A percentile compares a stretch with the other conserved stretches of the same genome.
phyloP scores from a whole-genome alignment of 2,113 vertebrate species.

The Sorex fumeus region DNA sequence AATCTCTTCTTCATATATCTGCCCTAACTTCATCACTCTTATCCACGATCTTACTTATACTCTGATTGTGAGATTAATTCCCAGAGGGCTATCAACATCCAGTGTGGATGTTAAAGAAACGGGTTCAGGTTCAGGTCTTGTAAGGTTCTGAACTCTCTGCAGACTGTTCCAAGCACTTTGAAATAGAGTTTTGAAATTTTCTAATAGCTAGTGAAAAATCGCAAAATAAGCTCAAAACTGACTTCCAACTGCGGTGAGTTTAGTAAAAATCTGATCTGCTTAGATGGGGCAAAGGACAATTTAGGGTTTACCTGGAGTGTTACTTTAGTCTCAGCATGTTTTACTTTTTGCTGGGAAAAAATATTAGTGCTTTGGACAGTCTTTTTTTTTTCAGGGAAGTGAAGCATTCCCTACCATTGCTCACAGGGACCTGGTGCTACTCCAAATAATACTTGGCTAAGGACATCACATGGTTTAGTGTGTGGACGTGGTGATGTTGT shows the following conservation, averaged over 20 bases:
- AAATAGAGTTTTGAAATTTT: slow-evolving; percentile 80
- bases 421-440: too few relatives aligned
- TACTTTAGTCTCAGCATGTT: slow-evolving; percentile 51
- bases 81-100: slow-evolving; percentile 58
- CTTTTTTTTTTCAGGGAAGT: too few relatives aligned
- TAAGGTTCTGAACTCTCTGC: slow-evolving; percentile 70
- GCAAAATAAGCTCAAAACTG: slow-evolving; percentile 68
- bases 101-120: slow-evolving; percentile 66
- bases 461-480: too few relatives aligned
- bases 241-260: slow-evolving; percentile 42
- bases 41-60: slow-evolving; percentile 58
- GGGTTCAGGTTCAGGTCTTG: slow-evolving; percentile 35
- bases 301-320: slow-evolving; percentile 45
- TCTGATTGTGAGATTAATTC: slow-evolving; percentile 76
- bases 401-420: too few relatives aligned
- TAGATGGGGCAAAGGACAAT: slow-evolving; percentile 60
- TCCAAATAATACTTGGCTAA: too few relatives aligned
- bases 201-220: slow-evolving; percentile 68
- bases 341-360: neutral
- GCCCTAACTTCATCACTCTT: slow-evolving; percentile 72
- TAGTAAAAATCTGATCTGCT: slow-evolving; percentile 55
- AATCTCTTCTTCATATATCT: slow-evolving; percentile 69
- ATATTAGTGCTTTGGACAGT: slow-evolving; percentile 10
- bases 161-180: slow-evolving; percentile 73
- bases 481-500: too few relatives aligned